These are phyloP conservation scores for Colletes gigas DNA, from an alignment of 1,140 invertebrate species.

Conservation along the genomic window DNA sequence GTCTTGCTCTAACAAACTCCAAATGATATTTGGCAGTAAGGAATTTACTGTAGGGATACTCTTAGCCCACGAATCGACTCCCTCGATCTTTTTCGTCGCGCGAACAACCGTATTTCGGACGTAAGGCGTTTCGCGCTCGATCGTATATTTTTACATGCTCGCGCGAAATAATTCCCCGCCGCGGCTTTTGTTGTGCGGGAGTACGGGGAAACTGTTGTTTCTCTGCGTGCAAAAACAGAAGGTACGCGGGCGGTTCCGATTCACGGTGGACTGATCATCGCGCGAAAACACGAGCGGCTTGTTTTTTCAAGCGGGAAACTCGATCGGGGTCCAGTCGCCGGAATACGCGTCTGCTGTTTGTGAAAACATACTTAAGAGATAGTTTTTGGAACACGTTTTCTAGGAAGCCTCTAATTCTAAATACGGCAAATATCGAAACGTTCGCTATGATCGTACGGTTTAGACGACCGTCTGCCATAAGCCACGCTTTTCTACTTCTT, in stretches of 20 bases:
- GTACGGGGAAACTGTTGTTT: slow-evolving; percentile 63
- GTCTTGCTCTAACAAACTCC: no score
- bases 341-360: slow-evolving; percentile 42
- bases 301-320: slow-evolving; percentile 65
- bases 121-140: slow-evolving; percentile 44
- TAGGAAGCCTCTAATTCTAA: no score
- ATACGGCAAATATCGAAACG: no score
- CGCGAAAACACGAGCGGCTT: slow-evolving; percentile 63
- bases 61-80: no score
- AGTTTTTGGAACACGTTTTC: no score
- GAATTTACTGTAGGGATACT: no score
- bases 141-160: slow-evolving; percentile 57
- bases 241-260: slow-evolving; percentile 56
- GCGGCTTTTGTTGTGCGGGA: slow-evolving; percentile 43
- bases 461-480: no score
- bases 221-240: slow-evolving; percentile 64
- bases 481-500: no score
- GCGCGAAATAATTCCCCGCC: slow-evolving; percentile 48
- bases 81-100: no score
- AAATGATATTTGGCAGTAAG: no score
- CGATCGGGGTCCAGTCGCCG: slow-evolving; percentile 51
- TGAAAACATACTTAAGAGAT: slow-evolving; percentile 43
- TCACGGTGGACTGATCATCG: slow-evolving; percentile 68
- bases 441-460: no score
- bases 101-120: background rate